A percentile compares a stretch with the other conserved stretches of the same genome.
Conservation (phyloP, 2,888 invertebrate genomes). For the Folsomia candida region DNA sequence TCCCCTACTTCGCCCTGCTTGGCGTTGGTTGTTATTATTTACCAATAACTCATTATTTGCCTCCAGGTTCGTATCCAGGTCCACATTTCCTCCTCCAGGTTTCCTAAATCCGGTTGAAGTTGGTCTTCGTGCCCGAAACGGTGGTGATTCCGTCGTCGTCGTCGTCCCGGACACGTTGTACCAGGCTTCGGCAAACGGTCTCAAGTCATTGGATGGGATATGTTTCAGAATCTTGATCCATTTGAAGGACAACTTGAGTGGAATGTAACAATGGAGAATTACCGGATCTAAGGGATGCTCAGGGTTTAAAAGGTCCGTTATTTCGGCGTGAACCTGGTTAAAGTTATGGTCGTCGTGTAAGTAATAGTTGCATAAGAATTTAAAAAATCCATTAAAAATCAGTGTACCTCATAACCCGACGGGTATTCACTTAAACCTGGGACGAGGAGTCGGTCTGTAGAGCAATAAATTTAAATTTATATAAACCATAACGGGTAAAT, state of each 20-base stretch:
- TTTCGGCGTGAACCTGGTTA: slow-evolving; percentile 44
- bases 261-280: slow-evolving; percentile 44
- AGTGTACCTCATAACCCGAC: slow-evolving; percentile 44
- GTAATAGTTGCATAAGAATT: no score
- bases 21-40: no score
- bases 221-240: slow-evolving; percentile 45
- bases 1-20: no score
- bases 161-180: slow-evolving; percentile 3
- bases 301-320: slow-evolving; percentile 38
- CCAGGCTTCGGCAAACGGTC: slow-evolving; percentile 21
- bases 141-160: neutral
- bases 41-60: neutral
- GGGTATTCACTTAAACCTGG: slow-evolving; percentile 41
- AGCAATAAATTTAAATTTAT: neutral
- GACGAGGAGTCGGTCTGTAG: slow-evolving; percentile 39
- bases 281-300: slow-evolving; percentile 29
- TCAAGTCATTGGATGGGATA: slow-evolving; percentile 32
- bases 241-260: slow-evolving; percentile 44
- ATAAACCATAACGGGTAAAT: neutral
- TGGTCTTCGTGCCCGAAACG: neutral
- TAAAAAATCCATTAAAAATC: no score
- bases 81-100: neutral
- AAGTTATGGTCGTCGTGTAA: no score
- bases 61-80: neutral
- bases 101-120: neutral